Percentiles rank a stretch among this genome's conserved stretches.
Evolutionary conservation across 2,113 vertebrate species (phyloP).

Genomic region (Toxotes jaculatrix): DNA sequence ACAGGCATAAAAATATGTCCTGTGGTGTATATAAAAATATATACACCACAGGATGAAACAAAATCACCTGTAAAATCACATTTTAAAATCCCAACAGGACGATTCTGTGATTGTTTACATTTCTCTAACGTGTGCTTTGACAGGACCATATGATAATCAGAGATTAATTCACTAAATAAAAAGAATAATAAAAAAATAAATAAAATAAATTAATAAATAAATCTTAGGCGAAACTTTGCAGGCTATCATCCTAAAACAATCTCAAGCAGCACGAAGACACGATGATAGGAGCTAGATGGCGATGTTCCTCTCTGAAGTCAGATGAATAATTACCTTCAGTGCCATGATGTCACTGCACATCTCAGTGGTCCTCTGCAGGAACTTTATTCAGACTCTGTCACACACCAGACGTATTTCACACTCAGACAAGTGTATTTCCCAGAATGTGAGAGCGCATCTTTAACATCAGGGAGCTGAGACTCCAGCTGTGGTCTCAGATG

Average conservation of each 20-base stretch:
- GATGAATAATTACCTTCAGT: not conserved
- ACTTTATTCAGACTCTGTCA: no score
- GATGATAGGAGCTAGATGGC: constrained; percentile 8
- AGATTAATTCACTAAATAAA: not conserved
- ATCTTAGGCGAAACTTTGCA: not conserved
- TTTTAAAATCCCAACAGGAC: not conserved
- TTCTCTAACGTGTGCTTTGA: not conserved
- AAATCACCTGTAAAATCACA: not conserved
- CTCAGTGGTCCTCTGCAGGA: no score
- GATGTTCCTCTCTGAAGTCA: constrained; percentile 10
- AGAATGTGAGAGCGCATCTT: no score
- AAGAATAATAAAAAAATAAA: no score
- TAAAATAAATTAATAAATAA: no score
- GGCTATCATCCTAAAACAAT: not conserved
- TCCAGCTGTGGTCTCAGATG: not conserved
- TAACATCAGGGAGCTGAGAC: no score
- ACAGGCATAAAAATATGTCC: not conserved
- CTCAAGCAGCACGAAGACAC: not conserved
- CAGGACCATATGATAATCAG: not conserved
- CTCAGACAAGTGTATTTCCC: no score
- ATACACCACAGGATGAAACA: not conserved
- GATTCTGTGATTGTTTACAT: no score
- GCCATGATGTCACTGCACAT: no score
- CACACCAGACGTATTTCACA: no score
- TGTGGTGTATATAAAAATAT: no score